Conservation (phyloP, 2,113 vertebrate genomes). For the Labrus mixtus region DNA sequence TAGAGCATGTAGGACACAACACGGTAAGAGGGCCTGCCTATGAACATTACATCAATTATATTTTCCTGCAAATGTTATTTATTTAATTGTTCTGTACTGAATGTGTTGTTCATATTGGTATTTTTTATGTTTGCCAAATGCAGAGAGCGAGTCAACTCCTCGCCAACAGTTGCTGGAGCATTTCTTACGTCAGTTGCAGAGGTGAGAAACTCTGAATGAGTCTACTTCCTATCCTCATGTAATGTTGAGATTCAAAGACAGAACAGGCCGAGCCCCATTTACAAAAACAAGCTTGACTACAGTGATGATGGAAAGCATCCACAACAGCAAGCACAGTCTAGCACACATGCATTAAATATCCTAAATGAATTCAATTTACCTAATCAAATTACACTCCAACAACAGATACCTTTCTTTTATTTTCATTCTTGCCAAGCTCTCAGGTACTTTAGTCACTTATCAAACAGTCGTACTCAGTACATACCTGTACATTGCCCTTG, state of each 20-base stretch:
- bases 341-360: not conserved
- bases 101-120: not conserved
- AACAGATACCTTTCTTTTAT: no score
- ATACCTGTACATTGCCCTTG: no score
- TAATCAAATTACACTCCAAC: not conserved
- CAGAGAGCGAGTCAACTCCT: slow-evolving; percentile 93
- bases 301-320: no score
- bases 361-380: no score
- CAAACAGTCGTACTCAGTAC: no score
- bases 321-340: not conserved
- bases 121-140: slow-evolving; percentile 57
- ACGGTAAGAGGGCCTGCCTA: slow-evolving; percentile 78
- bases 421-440: no score
- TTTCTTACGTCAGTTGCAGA: slow-evolving; percentile 95
- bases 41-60: not conserved
- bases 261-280: no score
- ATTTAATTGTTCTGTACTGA: not conserved
- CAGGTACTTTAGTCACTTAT: no score
- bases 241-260: not conserved
- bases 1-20: slow-evolving; percentile 93
- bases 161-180: slow-evolving; percentile 96
- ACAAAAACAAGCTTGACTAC: no score
- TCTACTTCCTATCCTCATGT: not conserved
- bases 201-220: slow-evolving; percentile 79
- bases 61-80: not conserved